phyloP scores from a whole-genome alignment of 2,113 vertebrate genomes.

The Willisornis vidua region DNA sequence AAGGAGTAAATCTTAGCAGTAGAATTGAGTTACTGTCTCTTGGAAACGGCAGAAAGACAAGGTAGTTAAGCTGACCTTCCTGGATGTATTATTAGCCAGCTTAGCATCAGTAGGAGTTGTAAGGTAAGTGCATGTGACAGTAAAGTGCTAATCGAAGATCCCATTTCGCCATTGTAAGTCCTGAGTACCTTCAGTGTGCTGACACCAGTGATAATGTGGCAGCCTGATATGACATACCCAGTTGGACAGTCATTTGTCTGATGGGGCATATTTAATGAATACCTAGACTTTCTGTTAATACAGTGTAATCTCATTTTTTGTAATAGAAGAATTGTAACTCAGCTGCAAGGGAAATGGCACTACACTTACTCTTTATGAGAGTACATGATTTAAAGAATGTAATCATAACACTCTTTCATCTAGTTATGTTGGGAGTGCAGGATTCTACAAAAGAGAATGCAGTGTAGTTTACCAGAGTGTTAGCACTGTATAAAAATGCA shows the following conservation, averaged over 20 bases:
- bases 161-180: background rate
- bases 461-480: background rate
- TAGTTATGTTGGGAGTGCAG: background rate
- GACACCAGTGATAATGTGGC: background rate
- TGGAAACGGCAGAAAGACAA: constrained; percentile 86
- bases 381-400: background rate
- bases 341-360: background rate
- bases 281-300: background rate
- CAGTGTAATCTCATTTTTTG: background rate
- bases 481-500: background rate
- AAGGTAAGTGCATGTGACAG: constrained; percentile 71
- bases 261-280: background rate
- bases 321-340: background rate
- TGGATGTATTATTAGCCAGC: constrained; percentile 86
- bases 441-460: background rate
- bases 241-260: background rate
- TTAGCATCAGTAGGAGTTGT: constrained; percentile 85
- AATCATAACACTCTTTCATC: background rate
- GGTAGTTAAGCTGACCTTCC: constrained; percentile 87
- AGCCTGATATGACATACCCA: background rate
- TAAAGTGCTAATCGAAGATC: background rate
- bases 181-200: background rate
- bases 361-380: background rate
- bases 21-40: constrained; percentile 75
- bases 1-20: background rate